Evolutionary conservation across 2,113 vertebrate species (phyloP), one percentile per base, ranked within the genome.

Genomic region (Laterallus jamaicensis): DNA sequence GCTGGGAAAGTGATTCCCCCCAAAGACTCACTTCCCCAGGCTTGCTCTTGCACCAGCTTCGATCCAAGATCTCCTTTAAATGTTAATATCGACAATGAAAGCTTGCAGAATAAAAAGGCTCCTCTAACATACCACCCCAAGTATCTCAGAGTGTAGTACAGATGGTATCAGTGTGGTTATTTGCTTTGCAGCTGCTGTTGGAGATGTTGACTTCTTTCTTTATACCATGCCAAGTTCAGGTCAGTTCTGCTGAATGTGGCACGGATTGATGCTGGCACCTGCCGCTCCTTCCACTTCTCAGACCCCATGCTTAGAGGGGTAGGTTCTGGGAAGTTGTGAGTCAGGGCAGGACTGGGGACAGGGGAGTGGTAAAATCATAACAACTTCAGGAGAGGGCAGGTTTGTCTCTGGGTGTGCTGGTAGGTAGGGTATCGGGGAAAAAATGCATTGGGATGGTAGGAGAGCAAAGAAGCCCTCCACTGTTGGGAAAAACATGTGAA

Each of bases 231-330:
- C 25, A 94, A 68, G 17, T 58, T 81, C 22, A 35, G 10, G 25
- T 37, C 71, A 79, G 39, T 7, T 55, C 50, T 71, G 9, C 59
- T 71, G 68, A 82, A 55, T 7, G 25, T 22, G 26, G 9, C 24
- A 75, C 2, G 19, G 54, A 29, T 50, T 82, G 74, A 28, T 25
- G 26, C 31, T 66, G 37, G 26, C 28, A 80, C 44, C 63, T 82
- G 31, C 50, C 80, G 25, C 29, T 68, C 12, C 35, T 80, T 44
- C 25, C 31, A 11, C 6, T 88, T 69, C 39, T 80, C 40, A 60
- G 26, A 52, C 3, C 12, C 32, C 1, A 0, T 58, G 13, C 10
- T 56, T 15, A 31, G 18, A 58, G 29, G 28, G 32, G 2, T 10
- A 80, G 13, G 22, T 15, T 66, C 28, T 62, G 47, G 10, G 25